Base-by-base conservation (phyloP, 2,888 invertebrate species). In the Gandaritis pyraliata region DNA sequence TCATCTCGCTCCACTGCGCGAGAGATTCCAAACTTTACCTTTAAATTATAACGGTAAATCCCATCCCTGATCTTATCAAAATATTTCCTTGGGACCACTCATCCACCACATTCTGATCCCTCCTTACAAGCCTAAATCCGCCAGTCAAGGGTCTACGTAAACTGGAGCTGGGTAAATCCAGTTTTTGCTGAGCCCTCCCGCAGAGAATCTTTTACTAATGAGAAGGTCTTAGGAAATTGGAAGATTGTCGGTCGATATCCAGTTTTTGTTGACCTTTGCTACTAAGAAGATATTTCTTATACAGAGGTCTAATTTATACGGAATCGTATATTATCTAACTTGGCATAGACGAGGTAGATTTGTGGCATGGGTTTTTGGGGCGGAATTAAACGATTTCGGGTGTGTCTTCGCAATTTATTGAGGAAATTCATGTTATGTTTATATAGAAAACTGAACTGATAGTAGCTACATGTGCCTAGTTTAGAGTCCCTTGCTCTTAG, bases 21-120 rank as follows among this genome's bases (percentile, higher is more conserved):
- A 63, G 58, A 72, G 66, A 75, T 77, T 77, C 70, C 0, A 72
- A 78, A 76, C 72, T 75, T 74, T 52, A 62, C 66, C 53, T 66
- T 64, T 72, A 78, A 74, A 74, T 79, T 75, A 72, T 64, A 64
- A 57, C 75, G 73, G 71, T 77, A 76, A 77, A 78, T 79, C 66
- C 66, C 72, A 70, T 74, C 72, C 76, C 71, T 58, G 75, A 77
- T 77, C 72, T 75, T 75, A 78, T 77, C 77, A 72, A 72, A 70
- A 71, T 73, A 64, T 73, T 72, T 69, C 75, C 71, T 70, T 64
- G 45, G 39, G 30, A 62, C 61, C 45, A 66, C 65, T 58, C 60
- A 54, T 61, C 64, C 68, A 50, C 6, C 50, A 38, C 63, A 76
- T 50, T 39, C 62, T 46, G 52, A 62, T 12, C 57, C 38, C 48